Evolutionary conservation across 2,113 vertebrate genomes (phyloP), one percentile per base, ranked within the genome.

Genomic region (Stegastes partitus): DNA sequence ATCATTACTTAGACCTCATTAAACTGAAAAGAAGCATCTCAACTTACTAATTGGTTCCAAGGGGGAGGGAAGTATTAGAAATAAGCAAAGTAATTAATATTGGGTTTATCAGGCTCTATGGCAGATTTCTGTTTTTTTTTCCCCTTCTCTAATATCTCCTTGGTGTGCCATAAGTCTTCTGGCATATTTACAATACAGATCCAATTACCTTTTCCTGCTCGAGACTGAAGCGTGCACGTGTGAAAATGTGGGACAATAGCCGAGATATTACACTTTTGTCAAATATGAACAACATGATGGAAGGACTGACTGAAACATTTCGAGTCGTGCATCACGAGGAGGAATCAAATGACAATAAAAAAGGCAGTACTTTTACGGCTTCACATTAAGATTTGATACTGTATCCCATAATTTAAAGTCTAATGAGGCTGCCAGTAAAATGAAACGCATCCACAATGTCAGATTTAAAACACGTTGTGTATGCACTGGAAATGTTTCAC

Each of bases 1-100:
- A 91, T 90, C 87, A 87, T 92, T 91, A 92, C 90, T 93, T 93
- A 90, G 85, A 93, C 90, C 84, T 88, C 89, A 93, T 93, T 93
- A 94, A 90, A 87, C 78, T 81, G 85, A 88, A 90, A 90, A 92
- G 90, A 89, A 89, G 82, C 87, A 93, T 91, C 91, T 92, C 77
- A 91, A 92, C 90, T 85, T 87, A 70, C 79, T 93, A 93, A 93
- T 89, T 92, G 85, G 90, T 90, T 94, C 89, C 93, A 89, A 83
- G 87, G 92, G 85, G 87, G 90, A 85, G 85, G 91, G 80, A 51
- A 77, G 80, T 81, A 80, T 86, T 77, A 90, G 86, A 87, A 91
- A 91, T 92, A 92, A 91, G 87, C 61, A 79, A 71, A 74, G 89
- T 91, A 92, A 91, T 93, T 90, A 93, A 93, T 89, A 91, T 75